Evolutionary conservation across 1,140 invertebrate genomes (phyloP).

Genomic region (Brachionus sp.): DNA sequence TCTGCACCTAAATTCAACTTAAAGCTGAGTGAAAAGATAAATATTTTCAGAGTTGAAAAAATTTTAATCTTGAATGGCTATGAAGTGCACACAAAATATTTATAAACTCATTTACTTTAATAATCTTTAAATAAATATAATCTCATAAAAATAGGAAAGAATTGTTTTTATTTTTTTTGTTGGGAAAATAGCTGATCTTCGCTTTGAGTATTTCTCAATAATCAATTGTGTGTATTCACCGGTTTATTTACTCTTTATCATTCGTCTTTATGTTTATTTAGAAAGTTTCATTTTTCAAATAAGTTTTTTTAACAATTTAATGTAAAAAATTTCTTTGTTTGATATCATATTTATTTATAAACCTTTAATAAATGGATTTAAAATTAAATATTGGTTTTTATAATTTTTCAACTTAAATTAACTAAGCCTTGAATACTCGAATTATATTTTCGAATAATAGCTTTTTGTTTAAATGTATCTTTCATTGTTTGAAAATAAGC

Average conservation of each 20-base stretch:
- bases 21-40: slow-evolving; percentile 17
- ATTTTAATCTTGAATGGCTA: slow-evolving; percentile 26
- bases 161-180: neutral
- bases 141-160: neutral
- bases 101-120: neutral
- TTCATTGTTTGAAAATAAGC: neutral
- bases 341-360: neutral
- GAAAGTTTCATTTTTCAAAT: slow-evolving; percentile 19
- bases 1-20: neutral
- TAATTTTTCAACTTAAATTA: neutral
- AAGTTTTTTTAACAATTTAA: slow-evolving; percentile 23
- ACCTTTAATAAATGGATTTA: neutral
- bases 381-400: neutral
- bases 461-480: neutral
- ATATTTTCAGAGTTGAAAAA: slow-evolving; percentile 31
- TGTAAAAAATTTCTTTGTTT: slow-evolving; percentile 13
- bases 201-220: neutral
- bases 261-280: slow-evolving; percentile 6
- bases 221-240: neutral
- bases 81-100: neutral
- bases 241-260: slow-evolving; percentile 17
- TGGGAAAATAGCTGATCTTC: slow-evolving; percentile 17
- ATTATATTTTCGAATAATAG: neutral
- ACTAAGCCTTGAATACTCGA: neutral
- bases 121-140: slow-evolving; percentile 41